Evolutionary conservation across 1,140 invertebrate genomes (phyloP).

Genomic region (Neodiprion lecontei): DNA sequence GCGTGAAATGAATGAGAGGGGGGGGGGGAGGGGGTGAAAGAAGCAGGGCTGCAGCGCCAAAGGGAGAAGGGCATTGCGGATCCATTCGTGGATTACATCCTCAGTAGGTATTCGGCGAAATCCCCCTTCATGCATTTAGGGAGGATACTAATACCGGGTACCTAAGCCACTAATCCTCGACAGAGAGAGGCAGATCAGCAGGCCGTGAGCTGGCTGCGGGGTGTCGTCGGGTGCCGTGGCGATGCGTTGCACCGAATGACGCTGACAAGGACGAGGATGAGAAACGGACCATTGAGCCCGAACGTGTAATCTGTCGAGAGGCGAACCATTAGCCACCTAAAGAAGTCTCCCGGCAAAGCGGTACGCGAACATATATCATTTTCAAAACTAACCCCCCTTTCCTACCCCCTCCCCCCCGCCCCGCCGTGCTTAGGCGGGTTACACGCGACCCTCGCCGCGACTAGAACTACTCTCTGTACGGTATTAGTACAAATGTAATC

Average conservation of each 20-base stretch:
- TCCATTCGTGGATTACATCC: neutral
- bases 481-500: slow-evolving; percentile 56
- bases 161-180: slow-evolving; percentile 7
- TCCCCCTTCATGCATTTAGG: too few species aligned
- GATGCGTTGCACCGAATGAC: neutral
- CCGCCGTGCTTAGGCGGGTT: slow-evolving; percentile 9
- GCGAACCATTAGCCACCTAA: slow-evolving; percentile 44
- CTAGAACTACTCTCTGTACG: slow-evolving; percentile 17
- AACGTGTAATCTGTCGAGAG: slow-evolving; percentile 50
- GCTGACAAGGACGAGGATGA: neutral
- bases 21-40: too few species aligned
- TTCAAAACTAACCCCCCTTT: slow-evolving; percentile 26
- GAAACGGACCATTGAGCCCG: slow-evolving; percentile 14
- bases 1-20: neutral
- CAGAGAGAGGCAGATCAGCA: neutral
- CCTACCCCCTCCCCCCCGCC: slow-evolving; percentile 9
- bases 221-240: neutral
- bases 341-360: slow-evolving; percentile 27
- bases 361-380: slow-evolving; percentile 1
- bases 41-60: neutral
- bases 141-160: neutral
- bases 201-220: neutral
- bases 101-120: neutral
- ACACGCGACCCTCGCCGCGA: neutral
- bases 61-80: neutral